Evolutionary conservation across 2,113 vertebrate genomes (phyloP), one percentile per base, ranked within the genome.

Genomic region (Hemichromis elongatus): DNA sequence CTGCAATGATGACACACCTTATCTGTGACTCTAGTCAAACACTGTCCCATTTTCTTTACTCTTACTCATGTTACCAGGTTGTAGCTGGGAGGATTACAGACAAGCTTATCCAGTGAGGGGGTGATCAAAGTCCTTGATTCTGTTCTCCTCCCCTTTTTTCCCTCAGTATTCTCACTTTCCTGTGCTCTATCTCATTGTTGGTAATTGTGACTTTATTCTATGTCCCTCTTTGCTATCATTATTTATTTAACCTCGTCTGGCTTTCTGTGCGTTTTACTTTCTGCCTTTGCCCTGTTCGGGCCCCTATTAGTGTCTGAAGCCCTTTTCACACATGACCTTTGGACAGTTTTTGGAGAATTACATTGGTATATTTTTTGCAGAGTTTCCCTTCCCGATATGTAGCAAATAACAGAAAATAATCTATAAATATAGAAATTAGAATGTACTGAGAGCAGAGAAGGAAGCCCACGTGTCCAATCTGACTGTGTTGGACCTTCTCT

Each of bases 121-220:
- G 47, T 28, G 8, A 70, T 26, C 21, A 14, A 47, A 70, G 66
- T 70, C 9, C 1, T 13, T 16, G 68, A 45, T n/a, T 18, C 66
- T 47, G 14, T 50, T 50, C 24, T 50, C 24, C 5, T 28, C 21
- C 14, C 16, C 9, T 8, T 73, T 73, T 2, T 0, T 0, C 33
- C 13, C 42, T 19, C 42, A 50, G 24, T 19, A 30, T 50, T 28
- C 68, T 3, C 14, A 3, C 14, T 50, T 73, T 19, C 14, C 40
- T 28, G 68, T 73, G 5, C 24, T 50, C 3, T 45, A 47, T 28
- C 21, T 73, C 47, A 24, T 50, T 73, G 42, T 73, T 47, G 42
- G 24, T 28, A 19, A 50, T 11, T 73, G 42, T 47, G 24, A 28
- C 24, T 73, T 73, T 50, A 50, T 28, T 47, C 24, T 47, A 45